Conservation (phyloP, 2,797 vertebrate genomes). For the Pterois miles region DNA sequence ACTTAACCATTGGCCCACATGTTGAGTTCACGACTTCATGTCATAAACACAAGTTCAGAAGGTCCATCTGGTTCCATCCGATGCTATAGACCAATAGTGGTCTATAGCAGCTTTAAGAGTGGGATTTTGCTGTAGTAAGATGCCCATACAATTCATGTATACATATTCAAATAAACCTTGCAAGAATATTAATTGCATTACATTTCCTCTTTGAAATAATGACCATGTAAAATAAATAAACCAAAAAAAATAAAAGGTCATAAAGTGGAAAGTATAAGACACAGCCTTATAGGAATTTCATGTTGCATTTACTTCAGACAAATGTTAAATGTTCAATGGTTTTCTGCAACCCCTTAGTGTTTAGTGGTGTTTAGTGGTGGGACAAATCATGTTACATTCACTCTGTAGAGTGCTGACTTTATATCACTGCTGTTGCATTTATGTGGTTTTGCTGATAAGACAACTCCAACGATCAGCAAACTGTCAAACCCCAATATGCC, state of each 20-base stretch:
- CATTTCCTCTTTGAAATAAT: not conserved
- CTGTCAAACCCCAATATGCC: not conserved
- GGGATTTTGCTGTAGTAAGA: not conserved
- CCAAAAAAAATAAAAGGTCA: not conserved
- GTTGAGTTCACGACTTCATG: too few relatives aligned
- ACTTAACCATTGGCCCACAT: too few relatives aligned
- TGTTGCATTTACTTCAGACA: slow-evolving; percentile 71
- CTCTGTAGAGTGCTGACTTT: slow-evolving; percentile 22
- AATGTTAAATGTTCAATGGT: slow-evolving; percentile 64
- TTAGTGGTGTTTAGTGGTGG: slow-evolving; percentile 35
- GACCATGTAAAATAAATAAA: not conserved
- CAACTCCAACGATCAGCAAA: slow-evolving; percentile 9
- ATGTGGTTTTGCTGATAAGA: slow-evolving; percentile 19
- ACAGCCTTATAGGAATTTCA: slow-evolving; percentile 67
- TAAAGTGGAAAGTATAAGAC: slow-evolving; percentile 39
- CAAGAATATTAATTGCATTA: not conserved
- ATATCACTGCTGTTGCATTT: slow-evolving; percentile 34
- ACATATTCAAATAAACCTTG: not conserved
- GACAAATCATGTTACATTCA: slow-evolving; percentile 57
- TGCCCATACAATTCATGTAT: not conserved
- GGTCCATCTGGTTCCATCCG: too few relatives aligned
- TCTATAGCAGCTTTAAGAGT: not conserved
- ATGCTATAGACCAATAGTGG: too few relatives aligned
- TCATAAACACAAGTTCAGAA: too few relatives aligned
- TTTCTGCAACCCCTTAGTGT: slow-evolving; percentile 29